These are phyloP conservation scores for Tetragnatha montana DNA, from an alignment of 2,888 invertebrate species.

Conservation along the genomic window DNA sequence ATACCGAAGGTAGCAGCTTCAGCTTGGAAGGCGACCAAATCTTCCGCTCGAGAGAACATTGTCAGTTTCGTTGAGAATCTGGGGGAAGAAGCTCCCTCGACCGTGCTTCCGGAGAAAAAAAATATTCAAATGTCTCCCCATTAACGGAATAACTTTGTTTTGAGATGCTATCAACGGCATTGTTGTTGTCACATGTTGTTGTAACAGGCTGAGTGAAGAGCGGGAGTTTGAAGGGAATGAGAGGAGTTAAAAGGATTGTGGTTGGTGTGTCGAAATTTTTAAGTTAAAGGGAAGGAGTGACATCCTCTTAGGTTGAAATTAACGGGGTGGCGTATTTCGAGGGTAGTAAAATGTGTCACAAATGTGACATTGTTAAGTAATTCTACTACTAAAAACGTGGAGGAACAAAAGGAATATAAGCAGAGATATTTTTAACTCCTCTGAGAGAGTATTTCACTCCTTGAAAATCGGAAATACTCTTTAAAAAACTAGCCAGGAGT, in stretches of 20 bases:
- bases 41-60: background rate
- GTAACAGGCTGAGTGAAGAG: background rate
- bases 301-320: background rate
- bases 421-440: too few species aligned
- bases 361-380: too few species aligned
- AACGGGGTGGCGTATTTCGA: too few species aligned
- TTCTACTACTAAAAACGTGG: too few species aligned
- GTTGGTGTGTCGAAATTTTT: background rate
- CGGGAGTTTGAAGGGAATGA: background rate
- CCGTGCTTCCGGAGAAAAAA: background rate
- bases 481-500: too few species aligned
- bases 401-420: too few species aligned
- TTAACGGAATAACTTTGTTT: background rate
- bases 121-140: background rate
- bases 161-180: background rate
- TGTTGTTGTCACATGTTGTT: background rate
- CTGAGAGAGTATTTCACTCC: too few species aligned
- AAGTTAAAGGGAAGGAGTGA: background rate
- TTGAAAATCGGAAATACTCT: too few species aligned
- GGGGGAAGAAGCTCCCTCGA: background rate
- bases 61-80: background rate
- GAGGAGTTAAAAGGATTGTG: background rate
- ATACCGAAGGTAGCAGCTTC: background rate
- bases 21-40: background rate
- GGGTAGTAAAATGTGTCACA: too few species aligned